phyloP scores from a whole-genome alignment of 2,888 invertebrate species.

The Drosophila cracens region DNA sequence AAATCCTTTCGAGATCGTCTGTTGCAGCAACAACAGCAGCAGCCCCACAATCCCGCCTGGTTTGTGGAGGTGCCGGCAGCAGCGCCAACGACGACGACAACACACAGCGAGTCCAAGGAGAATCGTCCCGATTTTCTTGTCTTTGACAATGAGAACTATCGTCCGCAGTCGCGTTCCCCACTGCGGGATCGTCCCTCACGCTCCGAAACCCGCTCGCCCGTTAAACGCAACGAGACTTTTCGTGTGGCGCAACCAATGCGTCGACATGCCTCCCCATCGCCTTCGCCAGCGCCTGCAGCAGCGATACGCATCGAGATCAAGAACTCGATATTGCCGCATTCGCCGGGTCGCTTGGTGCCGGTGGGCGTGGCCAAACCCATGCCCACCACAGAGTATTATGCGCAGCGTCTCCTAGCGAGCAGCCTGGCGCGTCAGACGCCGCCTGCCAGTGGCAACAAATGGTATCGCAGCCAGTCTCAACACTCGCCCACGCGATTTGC shows the following conservation, averaged over 20 bases:
- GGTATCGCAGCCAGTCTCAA: constrained; percentile 47
- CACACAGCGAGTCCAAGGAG: constrained; percentile 58
- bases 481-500: constrained; percentile 31
- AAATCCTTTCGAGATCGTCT: constrained; percentile 84
- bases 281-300: constrained; percentile 28
- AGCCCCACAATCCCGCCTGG: constrained; percentile 84
- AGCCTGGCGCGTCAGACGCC: constrained; percentile 27
- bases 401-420: constrained; percentile 65
- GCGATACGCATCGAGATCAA: constrained; percentile 84
- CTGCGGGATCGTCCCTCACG: constrained; percentile 72
- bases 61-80: constrained; percentile 83
- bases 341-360: constrained; percentile 83
- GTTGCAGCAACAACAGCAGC: constrained; percentile 79
- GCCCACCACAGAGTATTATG: constrained; percentile 74
- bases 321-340: constrained; percentile 83
- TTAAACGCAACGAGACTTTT: constrained; percentile 79
- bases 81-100: not conserved
- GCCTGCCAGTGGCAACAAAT: constrained; percentile 26
- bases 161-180: constrained; percentile 83
- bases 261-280: constrained; percentile 61
- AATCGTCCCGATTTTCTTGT: constrained; percentile 77
- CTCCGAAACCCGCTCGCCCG: constrained; percentile 70
- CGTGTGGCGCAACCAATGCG: constrained; percentile 70
- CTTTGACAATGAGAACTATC: constrained; percentile 83
- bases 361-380: constrained; percentile 85